phyloP scores from a whole-genome alignment of 2,797 vertebrate species.

The Aldrovandia affinis region DNA sequence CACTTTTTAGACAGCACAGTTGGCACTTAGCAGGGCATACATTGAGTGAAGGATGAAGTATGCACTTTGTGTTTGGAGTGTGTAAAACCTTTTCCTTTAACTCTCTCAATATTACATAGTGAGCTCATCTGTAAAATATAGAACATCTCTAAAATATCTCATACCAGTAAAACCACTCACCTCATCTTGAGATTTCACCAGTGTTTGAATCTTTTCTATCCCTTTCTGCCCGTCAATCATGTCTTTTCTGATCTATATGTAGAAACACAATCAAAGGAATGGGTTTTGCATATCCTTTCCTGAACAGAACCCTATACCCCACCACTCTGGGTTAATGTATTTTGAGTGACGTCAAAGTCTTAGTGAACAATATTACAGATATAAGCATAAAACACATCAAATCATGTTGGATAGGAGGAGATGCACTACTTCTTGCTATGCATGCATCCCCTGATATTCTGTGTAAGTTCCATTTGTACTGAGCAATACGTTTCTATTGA shows the following conservation, averaged over 20 bases:
- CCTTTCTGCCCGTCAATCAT: slow-evolving; percentile 88
- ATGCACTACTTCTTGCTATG: slow-evolving; percentile 47
- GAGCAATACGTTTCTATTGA: neutral
- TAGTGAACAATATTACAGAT: neutral
- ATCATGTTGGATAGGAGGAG: neutral
- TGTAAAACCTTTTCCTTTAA: too few relatives aligned
- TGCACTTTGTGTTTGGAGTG: too few relatives aligned
- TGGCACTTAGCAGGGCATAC: too few relatives aligned
- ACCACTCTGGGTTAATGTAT: neutral
- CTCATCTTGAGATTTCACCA: slow-evolving; percentile 96
- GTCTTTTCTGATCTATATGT: slow-evolving; percentile 82
- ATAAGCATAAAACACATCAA: neutral
- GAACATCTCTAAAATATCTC: too few relatives aligned
- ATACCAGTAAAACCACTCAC: slow-evolving; percentile 67
- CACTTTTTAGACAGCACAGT: too few relatives aligned
- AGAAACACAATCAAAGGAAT: slow-evolving; percentile 8
- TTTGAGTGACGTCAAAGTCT: neutral
- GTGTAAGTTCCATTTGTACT: neutral
- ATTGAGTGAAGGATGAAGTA: too few relatives aligned
- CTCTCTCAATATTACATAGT: too few relatives aligned
- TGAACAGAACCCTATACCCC: neutral
- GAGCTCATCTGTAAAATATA: neutral
- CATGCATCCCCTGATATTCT: neutral
- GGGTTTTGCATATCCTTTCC: neutral
- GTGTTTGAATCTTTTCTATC: slow-evolving; percentile 78